These are phyloP conservation scores for Protonibea diacanthus DNA, from an alignment of 2,797 vertebrate species.

Conservation along the genomic window DNA sequence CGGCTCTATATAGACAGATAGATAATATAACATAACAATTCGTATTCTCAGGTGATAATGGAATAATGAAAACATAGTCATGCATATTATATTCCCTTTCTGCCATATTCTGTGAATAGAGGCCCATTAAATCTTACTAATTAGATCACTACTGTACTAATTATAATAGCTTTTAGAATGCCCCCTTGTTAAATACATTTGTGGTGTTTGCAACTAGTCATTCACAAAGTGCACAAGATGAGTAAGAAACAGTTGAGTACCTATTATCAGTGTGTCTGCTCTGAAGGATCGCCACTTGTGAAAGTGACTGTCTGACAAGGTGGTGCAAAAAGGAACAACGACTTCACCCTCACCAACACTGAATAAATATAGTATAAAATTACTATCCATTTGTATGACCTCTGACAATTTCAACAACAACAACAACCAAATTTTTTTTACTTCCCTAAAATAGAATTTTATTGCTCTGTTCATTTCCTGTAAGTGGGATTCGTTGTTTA, in stretches of 20 bases:
- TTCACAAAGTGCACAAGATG: neutral
- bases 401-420: neutral
- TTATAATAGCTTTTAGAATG: neutral
- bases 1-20: too few relatives aligned
- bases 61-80: too few relatives aligned
- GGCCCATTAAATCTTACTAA: too few relatives aligned
- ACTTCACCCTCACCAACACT: neutral
- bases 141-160: neutral
- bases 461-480: neutral
- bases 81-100: too few relatives aligned
- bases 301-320: neutral
- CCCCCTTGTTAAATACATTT: neutral
- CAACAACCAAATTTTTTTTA: neutral
- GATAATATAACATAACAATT: too few relatives aligned
- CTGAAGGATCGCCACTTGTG: neutral
- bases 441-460: neutral
- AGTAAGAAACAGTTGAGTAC: neutral
- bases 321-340: neutral
- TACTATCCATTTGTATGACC: neutral
- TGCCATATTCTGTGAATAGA: too few relatives aligned
- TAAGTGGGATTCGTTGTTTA: neutral
- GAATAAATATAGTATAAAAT: neutral
- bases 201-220: neutral
- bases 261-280: neutral
- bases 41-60: too few relatives aligned